A percentile compares a stretch with the other conserved stretches of the same genome.
Conservation (phyloP, 2,113 vertebrate genomes). For the Pristiophorus japonicus region DNA sequence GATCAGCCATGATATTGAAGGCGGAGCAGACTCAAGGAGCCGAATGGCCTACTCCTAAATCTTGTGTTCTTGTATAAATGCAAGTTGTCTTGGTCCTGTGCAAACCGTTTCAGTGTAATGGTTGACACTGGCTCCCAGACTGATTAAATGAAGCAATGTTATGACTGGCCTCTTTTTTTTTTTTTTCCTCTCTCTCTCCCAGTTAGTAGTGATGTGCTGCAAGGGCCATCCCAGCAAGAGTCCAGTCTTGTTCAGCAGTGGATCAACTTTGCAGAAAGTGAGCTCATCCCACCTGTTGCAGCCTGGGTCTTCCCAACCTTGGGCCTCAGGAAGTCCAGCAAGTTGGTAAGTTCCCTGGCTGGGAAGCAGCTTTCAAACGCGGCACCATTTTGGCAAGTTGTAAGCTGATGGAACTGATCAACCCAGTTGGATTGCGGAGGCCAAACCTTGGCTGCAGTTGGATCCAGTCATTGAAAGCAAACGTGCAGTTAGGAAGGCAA, state of each 20-base stretch:
- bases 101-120: neutral
- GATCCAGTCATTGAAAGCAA: too few relatives aligned
- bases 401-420: too few relatives aligned
- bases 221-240: conserved; percentile 11
- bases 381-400: too few relatives aligned
- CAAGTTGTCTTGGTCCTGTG: neutral
- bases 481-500: too few relatives aligned
- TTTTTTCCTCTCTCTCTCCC: neutral
- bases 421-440: too few relatives aligned
- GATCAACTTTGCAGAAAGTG: conserved; percentile 30
- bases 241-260: conserved; percentile 37
- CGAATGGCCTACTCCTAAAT: too few relatives aligned
- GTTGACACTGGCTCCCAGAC: neutral
- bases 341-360: neutral
- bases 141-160: neutral
- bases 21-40: too few relatives aligned
- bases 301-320: conserved; percentile 29
- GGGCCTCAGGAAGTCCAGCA: neutral
- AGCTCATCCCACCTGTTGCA: conserved; percentile 19
- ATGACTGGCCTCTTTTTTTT: neutral
- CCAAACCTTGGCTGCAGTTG: too few relatives aligned
- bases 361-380: neutral
- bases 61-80: too few relatives aligned
- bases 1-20: too few relatives aligned
- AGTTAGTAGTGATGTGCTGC: conserved; percentile 36